Conservation (phyloP, 2,113 vertebrate genomes). For the Typhlomys cinereus region DNA sequence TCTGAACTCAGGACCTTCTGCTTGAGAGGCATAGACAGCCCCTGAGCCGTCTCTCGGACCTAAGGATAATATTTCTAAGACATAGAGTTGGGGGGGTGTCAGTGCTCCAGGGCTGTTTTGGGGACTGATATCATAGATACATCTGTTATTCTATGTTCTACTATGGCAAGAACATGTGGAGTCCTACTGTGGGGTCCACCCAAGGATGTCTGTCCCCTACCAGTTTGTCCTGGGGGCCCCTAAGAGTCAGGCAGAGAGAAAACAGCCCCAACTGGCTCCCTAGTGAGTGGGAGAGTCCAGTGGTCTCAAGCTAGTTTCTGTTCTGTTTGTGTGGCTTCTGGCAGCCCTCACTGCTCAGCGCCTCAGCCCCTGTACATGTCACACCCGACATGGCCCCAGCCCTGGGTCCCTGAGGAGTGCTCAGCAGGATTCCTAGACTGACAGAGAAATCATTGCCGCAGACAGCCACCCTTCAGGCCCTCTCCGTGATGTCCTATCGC, state of each 20-base stretch:
- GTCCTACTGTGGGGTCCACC: not conserved
- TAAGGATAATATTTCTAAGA: not conserved
- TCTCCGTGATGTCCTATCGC: not conserved
- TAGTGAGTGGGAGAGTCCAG: not conserved
- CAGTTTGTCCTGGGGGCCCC: not conserved
- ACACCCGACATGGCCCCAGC: too few relatives aligned
- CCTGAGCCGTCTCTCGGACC: too few relatives aligned
- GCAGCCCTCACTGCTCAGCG: not conserved
- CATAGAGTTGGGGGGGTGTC: not conserved
- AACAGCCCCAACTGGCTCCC: not conserved
- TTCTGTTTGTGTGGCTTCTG: not conserved
- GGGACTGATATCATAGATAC: rapidly evolving
- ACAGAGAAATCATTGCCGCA: not conserved
- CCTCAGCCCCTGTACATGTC: not conserved
- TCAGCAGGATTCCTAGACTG: too few relatives aligned
- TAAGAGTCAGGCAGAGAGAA: not conserved
- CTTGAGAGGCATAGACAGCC: too few relatives aligned
- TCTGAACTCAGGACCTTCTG: too few relatives aligned
- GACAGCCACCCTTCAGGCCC: not conserved
- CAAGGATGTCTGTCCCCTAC: not conserved
- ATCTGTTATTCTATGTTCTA: not conserved
- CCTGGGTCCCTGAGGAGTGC: too few relatives aligned
- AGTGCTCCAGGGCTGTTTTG: not conserved
- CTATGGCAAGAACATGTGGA: not conserved
- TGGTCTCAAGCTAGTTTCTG: not conserved